Conservation (phyloP, 2,888 invertebrate genomes). For the Dynastes maya region DNA sequence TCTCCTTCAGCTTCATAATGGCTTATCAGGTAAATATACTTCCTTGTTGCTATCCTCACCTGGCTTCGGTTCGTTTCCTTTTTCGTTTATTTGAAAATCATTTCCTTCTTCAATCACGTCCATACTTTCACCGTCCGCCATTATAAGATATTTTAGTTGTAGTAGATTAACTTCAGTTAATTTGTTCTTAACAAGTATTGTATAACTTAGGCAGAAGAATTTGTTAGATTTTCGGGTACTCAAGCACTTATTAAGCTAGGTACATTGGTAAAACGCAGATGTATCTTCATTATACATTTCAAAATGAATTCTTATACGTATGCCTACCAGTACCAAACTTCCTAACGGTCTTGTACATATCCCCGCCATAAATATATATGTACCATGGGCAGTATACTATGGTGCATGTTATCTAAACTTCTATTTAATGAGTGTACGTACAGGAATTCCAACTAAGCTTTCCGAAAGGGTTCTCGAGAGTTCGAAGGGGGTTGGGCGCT, state of each 20-base stretch:
- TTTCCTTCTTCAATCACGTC: constrained; percentile 69
- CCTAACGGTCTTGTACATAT: too few relatives aligned
- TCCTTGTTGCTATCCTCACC: constrained; percentile 66
- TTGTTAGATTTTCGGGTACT: too few relatives aligned
- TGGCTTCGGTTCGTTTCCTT: constrained; percentile 64
- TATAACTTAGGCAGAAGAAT: too few relatives aligned
- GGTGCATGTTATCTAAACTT: constrained; percentile 50
- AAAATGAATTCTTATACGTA: too few relatives aligned
- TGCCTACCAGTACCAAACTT: too few relatives aligned
- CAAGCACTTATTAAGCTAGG: too few relatives aligned
- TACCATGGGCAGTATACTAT: background rate
- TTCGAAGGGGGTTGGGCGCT: constrained; percentile 18
- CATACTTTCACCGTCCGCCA: constrained; percentile 59
- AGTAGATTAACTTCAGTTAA: background rate
- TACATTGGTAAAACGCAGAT: too few relatives aligned
- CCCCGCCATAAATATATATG: background rate
- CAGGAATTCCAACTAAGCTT: constrained; percentile 52
- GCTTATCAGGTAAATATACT: constrained; percentile 84
- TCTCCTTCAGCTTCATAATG: constrained; percentile 80
- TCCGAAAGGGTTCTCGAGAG: constrained; percentile 47
- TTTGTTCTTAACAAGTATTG: too few relatives aligned
- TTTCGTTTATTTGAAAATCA: constrained; percentile 61
- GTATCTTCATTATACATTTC: too few relatives aligned
- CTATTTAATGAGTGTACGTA: constrained; percentile 51
- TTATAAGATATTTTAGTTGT: constrained; percentile 22